Percentiles rank a stretch among this genome's conserved stretches.
Evolutionary conservation across 2,888 invertebrate genomes (phyloP).

Genomic region (Orthosia incerta): DNA sequence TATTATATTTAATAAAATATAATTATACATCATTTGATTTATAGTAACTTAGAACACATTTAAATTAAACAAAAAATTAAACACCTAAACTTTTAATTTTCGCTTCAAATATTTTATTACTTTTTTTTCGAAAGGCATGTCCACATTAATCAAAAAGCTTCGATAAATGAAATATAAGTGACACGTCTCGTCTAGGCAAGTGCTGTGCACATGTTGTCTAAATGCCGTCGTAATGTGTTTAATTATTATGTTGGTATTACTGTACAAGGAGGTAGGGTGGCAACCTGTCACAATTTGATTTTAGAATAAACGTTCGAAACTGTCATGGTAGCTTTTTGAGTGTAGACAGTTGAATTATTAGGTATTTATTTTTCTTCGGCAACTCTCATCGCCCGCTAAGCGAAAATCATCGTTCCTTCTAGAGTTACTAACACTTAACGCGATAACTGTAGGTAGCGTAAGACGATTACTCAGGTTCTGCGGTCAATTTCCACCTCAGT

Average conservation of each 20-base stretch:
- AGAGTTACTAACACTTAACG: too few species aligned
- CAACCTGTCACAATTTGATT: conserved; percentile 47
- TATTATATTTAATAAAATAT: not conserved
- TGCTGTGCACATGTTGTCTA: conserved; percentile 72
- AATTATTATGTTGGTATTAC: conserved; percentile 59
- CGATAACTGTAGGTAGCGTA: too few species aligned
- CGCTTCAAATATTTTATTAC: not conserved
- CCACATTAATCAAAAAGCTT: conserved; percentile 42
- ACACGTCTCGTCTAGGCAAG: conserved; percentile 70
- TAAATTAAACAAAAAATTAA: not conserved
- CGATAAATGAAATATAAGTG: conserved; percentile 74
- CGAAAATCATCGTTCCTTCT: too few species aligned
- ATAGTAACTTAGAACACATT: not conserved
- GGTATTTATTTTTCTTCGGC: not conserved
- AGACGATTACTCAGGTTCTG: not conserved
- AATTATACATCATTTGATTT: not conserved
- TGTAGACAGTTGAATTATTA: not conserved
- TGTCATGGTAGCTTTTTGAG: not conserved
- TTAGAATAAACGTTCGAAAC: conserved; percentile 22
- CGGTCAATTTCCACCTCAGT: too few species aligned
- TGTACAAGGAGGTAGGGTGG: conserved; percentile 24
- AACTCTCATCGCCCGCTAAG: not conserved
- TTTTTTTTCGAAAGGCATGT: conserved; percentile 13
- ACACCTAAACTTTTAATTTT: not conserved
- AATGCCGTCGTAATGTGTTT: conserved; percentile 59